Evolutionary conservation across 2,797 vertebrate genomes (phyloP).

Genomic region (Bradypodion pumilum): DNA sequence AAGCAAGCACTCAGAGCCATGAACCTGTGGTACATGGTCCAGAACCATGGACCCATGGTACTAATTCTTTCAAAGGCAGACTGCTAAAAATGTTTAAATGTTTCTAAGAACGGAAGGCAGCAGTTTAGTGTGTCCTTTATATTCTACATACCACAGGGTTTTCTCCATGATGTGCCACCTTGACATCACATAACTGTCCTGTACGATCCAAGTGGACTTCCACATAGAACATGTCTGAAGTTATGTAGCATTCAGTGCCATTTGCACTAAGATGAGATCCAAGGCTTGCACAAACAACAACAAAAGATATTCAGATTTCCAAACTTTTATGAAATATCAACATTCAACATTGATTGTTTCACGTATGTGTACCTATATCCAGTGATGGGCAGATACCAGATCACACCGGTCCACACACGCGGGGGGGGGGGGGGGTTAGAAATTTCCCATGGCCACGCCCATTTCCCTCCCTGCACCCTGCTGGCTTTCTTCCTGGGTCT

Average conservation of each 20-base stretch:
- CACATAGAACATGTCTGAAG: slow-evolving; percentile 98
- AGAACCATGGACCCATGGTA: neutral
- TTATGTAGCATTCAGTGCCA: slow-evolving; percentile 98
- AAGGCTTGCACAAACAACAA: slow-evolving; percentile 70
- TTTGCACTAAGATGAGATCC: slow-evolving; percentile 94
- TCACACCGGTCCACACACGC: too few species aligned
- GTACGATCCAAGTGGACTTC: slow-evolving; percentile 92
- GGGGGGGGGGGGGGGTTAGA: too few species aligned
- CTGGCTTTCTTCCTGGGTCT: too few species aligned
- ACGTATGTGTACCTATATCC: neutral
- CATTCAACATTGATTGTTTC: neutral
- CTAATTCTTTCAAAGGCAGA: too few species aligned
- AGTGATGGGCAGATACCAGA: too few species aligned
- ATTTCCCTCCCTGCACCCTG: too few species aligned
- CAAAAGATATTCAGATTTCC: slow-evolving; percentile 53
- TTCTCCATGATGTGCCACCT: slow-evolving; percentile 98
- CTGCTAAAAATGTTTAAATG: neutral
- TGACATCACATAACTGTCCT: slow-evolving; percentile 95
- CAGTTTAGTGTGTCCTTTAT: neutral
- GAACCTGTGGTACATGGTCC: neutral
- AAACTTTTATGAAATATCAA: slow-evolving; percentile 44
- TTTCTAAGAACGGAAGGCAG: neutral
- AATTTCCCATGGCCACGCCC: too few species aligned
- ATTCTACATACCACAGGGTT: slow-evolving; percentile 89
- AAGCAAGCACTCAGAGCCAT: neutral